Evolutionary conservation across 2,113 vertebrate species (phyloP), one percentile per base, ranked within the genome.

Genomic region (Galeopterus variegatus): DNA sequence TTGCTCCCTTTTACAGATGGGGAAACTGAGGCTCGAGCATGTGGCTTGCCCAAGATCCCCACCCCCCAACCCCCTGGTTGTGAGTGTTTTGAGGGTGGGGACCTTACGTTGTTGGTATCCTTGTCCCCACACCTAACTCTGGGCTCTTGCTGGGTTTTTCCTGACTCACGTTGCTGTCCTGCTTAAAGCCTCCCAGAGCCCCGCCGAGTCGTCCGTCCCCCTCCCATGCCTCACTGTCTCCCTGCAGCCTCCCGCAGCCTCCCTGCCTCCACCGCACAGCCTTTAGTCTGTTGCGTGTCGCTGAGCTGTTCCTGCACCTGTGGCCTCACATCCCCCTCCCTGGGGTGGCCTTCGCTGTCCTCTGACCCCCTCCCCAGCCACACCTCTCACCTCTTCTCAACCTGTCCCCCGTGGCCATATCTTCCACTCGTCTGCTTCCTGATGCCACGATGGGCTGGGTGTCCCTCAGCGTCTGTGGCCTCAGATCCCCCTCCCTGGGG

Each of bases 271-370:
- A 1, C 14, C 1, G 3, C 18, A 56, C 17, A 8, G 31, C 84
- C 48, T 73, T 45, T 5, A 6, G 33, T 13, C 33, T 54, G 5
- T 26, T 17, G 48, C 0, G 0, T 1, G 1, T 21, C n/a, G 26
- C 58, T 5, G 24, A 45, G 31, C 82, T 58, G 14, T n/a, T 12
- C 6, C 10, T 41, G 5, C 1, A 3, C 19, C 6, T 1, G 36
- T 4, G n/a, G 13, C 85, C 36, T 83, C 81, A 48, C n/a, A 81
- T 11, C 58, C 23, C 36, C 60, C 6, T 50, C 45, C 36, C 15
- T 18, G 18, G 41, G 18, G 72, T n/a, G 28, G 41, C 41, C 21
- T 76, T 24, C 19, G 14, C 41, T 15, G 31, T 45, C 9, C 9
- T 14, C 0, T 24, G 33, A 18, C n/a, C 52, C 79, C 11, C 36